phyloP scores from a whole-genome alignment of 1,140 invertebrate species.

The Drosophila asahinai region DNA sequence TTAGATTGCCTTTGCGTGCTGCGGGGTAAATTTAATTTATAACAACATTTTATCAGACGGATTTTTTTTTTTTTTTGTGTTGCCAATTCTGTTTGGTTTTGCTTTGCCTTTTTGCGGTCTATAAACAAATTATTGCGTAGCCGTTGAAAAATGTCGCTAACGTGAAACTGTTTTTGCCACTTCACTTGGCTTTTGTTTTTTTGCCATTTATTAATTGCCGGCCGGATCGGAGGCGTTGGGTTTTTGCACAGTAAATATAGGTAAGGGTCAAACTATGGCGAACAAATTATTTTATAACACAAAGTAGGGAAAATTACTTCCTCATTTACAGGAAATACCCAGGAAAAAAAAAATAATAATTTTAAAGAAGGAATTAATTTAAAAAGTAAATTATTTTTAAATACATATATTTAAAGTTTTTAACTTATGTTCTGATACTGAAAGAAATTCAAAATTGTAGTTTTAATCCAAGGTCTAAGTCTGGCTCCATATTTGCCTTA shows the following conservation, averaged over 20 bases:
- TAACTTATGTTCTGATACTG: no score
- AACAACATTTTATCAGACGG: conserved; percentile 63
- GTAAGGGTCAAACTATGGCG: not conserved
- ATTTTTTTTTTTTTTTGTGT: conserved; percentile 16
- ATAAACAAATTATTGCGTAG: conserved; percentile 75
- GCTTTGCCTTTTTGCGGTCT: conserved; percentile 26
- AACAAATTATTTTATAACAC: not conserved
- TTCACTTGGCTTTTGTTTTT: conserved; percentile 35
- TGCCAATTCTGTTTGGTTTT: conserved; percentile 6
- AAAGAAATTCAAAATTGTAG: no score
- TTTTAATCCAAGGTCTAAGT: no score
- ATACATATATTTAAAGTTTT: no score
- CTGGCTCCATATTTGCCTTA: conserved; percentile 4
- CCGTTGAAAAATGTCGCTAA: conserved; percentile 61
- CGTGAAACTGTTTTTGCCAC: conserved; percentile 37
- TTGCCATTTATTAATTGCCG: conserved; percentile 42
- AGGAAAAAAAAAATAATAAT: no score
- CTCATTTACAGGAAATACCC: not conserved
- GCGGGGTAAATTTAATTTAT: conserved; percentile 30
- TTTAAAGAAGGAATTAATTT: no score
- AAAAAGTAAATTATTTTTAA: no score
- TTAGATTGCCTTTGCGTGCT: conserved; percentile 56
- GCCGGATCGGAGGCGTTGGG: not conserved
- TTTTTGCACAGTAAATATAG: conserved; percentile 12
- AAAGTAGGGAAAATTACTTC: not conserved